Conservation (phyloP, 2,113 vertebrate genomes). For the Amazona vittata region DNA sequence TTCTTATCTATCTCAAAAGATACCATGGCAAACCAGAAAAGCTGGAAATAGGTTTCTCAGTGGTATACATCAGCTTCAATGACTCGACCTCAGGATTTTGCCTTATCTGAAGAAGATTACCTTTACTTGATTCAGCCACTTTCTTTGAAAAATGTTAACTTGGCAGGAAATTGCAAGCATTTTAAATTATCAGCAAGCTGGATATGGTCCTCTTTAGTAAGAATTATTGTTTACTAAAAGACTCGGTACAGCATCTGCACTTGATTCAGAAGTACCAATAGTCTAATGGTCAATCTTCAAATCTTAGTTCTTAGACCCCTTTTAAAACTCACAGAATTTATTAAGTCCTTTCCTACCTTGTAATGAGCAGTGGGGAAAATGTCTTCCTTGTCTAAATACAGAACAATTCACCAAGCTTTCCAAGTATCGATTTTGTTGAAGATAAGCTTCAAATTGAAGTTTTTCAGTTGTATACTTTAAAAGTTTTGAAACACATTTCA, state of each 20-base stretch:
- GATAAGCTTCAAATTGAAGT: slow-evolving; percentile 16
- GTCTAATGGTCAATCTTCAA: not conserved
- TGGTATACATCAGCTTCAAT: not conserved
- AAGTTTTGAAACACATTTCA: not conserved
- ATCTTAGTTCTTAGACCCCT: not conserved
- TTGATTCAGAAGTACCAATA: not conserved
- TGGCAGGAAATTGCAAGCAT: not conserved
- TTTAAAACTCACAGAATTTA: slow-evolving; percentile 10
- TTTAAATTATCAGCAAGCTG: not conserved
- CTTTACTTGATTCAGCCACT: not conserved
- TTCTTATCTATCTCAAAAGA: not conserved
- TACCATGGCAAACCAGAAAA: not conserved
- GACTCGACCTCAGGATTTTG: not conserved
- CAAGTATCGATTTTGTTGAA: slow-evolving; percentile 38
- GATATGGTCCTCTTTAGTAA: not conserved
- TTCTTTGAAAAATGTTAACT: slow-evolving; percentile 16
- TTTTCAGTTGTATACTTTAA: not conserved
- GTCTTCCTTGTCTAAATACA: not conserved
- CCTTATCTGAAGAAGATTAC: not conserved
- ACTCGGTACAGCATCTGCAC: not conserved
- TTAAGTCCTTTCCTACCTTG: not conserved
- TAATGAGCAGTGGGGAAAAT: not conserved
- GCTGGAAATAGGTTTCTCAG: not conserved
- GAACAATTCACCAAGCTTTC: not conserved
- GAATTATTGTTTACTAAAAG: not conserved